Evolutionary conservation across 2,888 invertebrate species (phyloP), one percentile per base, ranked within the genome.

Genomic region (Nomada ruficornis): DNA sequence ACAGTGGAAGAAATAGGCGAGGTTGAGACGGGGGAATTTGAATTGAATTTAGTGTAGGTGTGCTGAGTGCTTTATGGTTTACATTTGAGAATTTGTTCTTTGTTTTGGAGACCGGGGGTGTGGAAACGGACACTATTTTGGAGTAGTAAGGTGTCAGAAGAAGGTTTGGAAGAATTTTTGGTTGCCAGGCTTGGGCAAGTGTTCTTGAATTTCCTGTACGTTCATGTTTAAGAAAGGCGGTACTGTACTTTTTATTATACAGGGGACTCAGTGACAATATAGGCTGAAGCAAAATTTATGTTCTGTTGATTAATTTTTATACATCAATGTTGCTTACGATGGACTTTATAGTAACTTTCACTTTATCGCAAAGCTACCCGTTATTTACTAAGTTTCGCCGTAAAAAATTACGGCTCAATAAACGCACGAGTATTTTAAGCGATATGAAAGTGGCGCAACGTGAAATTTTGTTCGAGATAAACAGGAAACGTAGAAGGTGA

Each of bases 401-500:
- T 3, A 64, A 50, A 23, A 36, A 18, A 44, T 55, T 5, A 10
- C 15, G 55, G 18, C 18, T 42, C 26, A 42, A 52, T 18, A n/a
- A 71, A 60, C 13, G 2, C 23, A 7, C 11, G 20, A 47, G 20
- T n/a, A 26, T 47, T 26, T 15, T 10, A 47, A 59, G 29, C 29
- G 3, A 15, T 20, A 42, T 4, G 47, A 64, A 73, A 64, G 44
- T 20, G 72, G 70, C 15, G 47, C 29, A 50, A 50, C 10, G 13
- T 15, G 57, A 60, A 52, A 62, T 26, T 59, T 36, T 29, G 36
- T 54, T 47, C 57, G 18, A 9, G 9, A 47, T 44, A n/a, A 69
- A 54, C 20, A 55, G 55, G 26, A 20, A 71, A 42, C 50, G 55
- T 20, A 23, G 23, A 36, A 20, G 23, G 57, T 77, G 64, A 77